A percentile compares a stretch with the other conserved stretches of the same genome.
phyloP scores from a whole-genome alignment of 37 sponge, comb jelly and placozoan genomes.

The Beroe ovata region DNA sequence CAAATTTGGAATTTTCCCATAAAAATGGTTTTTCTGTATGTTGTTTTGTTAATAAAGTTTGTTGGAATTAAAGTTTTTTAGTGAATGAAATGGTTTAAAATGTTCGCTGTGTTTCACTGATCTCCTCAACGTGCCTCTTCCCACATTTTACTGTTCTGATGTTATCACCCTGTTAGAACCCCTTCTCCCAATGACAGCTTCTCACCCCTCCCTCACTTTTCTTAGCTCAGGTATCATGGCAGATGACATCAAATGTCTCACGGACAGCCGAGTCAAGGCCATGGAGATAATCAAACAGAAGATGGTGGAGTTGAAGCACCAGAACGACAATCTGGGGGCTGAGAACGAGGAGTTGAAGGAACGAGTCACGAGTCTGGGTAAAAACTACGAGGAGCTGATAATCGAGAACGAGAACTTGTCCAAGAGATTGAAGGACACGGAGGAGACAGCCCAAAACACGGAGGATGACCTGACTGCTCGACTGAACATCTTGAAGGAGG shows the following conservation, averaged over 20 bases:
- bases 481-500: slow-evolving; percentile 39
- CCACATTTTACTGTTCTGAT: no score
- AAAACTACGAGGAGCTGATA: slow-evolving; percentile 45
- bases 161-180: no score
- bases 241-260: slow-evolving; percentile 47
- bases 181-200: no score
- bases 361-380: background rate
- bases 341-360: slow-evolving; percentile 10
- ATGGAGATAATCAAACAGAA: slow-evolving; percentile 54
- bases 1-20: no score
- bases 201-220: no score
- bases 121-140: no score
- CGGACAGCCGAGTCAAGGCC: slow-evolving; percentile 6
- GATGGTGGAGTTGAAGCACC: slow-evolving; percentile 40
- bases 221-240: slow-evolving; percentile 22
- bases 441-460: slow-evolving; percentile 9
- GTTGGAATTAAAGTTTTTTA: background rate
- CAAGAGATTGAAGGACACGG: background rate
- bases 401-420: slow-evolving; percentile 40
- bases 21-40: background rate
- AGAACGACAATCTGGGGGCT: slow-evolving; percentile 4
- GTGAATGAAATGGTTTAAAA: background rate
- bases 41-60: background rate
- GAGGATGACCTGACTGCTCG: slow-evolving; percentile 39
- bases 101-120: background rate